phyloP scores from a whole-genome alignment of 2,797 vertebrate genomes.

The Allobates femoralis region DNA sequence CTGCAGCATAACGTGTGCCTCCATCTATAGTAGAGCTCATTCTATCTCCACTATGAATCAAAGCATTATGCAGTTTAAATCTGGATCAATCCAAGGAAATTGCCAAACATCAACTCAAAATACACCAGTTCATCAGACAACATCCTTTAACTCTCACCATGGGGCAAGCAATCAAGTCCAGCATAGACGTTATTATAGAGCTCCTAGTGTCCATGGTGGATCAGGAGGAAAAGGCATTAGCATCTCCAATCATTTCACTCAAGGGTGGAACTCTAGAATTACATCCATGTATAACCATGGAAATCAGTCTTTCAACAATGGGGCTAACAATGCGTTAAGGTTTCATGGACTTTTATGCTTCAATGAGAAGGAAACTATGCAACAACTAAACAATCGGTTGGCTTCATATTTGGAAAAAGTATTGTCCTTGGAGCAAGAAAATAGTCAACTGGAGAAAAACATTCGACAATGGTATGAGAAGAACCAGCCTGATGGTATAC shows the following conservation, averaged over 20 bases:
- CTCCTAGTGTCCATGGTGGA: conserved; percentile 73
- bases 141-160: conserved; percentile 8
- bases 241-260: conserved; percentile 66
- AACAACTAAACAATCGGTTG: conserved; percentile 85
- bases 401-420: conserved; percentile 87
- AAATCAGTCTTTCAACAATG: neutral
- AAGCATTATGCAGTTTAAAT: conserved; percentile 18
- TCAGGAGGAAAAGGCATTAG: conserved; percentile 71
- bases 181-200: conserved; percentile 60
- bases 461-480: conserved; percentile 56
- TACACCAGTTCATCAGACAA: neutral
- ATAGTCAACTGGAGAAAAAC: conserved; percentile 66
- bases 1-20: conserved; percentile 4
- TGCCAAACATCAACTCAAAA: conserved; percentile 7
- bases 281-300: conserved; percentile 41
- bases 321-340: neutral
- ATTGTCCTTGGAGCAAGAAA: conserved; percentile 73
- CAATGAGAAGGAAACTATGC: conserved; percentile 87
- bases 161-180: conserved; percentile 31
- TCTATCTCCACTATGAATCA: conserved; percentile 19
- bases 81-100: conserved; percentile 32
- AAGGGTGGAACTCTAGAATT: conserved; percentile 63
- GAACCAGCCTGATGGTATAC: conserved; percentile 65
- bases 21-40: neutral
- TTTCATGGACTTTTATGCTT: conserved; percentile 68